Evolutionary conservation across 2,797 vertebrate species (phyloP), one percentile per base, ranked within the genome.

Genomic region (Austrolebias charrua): DNA sequence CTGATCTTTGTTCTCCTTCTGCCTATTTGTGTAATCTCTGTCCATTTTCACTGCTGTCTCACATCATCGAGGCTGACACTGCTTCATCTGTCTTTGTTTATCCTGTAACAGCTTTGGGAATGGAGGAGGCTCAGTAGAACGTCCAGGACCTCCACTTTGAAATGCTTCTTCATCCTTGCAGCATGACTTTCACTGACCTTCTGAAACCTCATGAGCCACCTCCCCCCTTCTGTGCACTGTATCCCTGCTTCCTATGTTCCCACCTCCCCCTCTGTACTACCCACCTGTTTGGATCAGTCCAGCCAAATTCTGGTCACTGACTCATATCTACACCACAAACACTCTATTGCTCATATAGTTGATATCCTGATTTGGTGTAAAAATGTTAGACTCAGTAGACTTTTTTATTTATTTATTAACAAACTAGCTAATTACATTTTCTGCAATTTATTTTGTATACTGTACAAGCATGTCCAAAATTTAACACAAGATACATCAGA

Each of bases 271-370:
- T 45, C 69, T 24, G 47, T 14, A 44, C 56, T 47, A 6, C 70
- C 69, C 82, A 85, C 85, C 85, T 89, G 85, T 85, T 78, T 81
- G 62, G 82, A 80, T 76, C 75, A 69, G 19, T 88, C 67, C 50
- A 56, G 65, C 63, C 80, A 83, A 76, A 73, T 62, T 61, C 29
- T 48, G 42, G 31, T 55, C 16, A 40, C 68, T 40, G 45, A 38
- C 58, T 68, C 18, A 66, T 66, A 67, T 28, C 28, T 16, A 28
- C 14, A 53, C 0, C 10, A 19, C 3, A 50, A 71, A 50, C 14
- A 49, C 7, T 11, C 2, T 4, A 66, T 2, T n/a, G 10, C 9
- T 24, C 5, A 24, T 24, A 24, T 24, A 2, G 24, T 24, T 24
- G 24, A 60, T 48, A 20, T 44, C 55, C 38, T 43, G 14, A 38